phyloP scores from a whole-genome alignment of 1,140 invertebrate species.

The Lineus longissimus region DNA sequence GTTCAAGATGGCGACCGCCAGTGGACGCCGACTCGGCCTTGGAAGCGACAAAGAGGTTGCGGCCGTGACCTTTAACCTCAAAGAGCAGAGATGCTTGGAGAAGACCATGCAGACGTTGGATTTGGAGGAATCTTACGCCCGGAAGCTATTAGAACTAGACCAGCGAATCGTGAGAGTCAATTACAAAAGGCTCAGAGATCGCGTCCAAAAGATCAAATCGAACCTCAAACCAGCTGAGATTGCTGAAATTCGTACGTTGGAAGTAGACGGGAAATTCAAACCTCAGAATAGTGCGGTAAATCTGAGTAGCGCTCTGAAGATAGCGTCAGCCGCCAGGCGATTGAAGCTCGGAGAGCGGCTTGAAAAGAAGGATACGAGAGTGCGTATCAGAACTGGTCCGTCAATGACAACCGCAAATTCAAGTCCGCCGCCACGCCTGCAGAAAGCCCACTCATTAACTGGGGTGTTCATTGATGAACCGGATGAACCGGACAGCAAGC shows the following conservation, averaged over 20 bases:
- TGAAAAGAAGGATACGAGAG: constrained; percentile 3
- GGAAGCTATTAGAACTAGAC: constrained; percentile 40
- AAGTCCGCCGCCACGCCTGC: constrained; percentile 16
- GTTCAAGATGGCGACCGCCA: not conserved
- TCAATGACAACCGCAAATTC: not conserved
- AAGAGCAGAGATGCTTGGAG: constrained; percentile 39
- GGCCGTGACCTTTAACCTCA: constrained; percentile 39
- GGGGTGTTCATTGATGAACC: constrained; percentile 37
- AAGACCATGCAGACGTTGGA: constrained; percentile 38
- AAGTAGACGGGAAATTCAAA: constrained; percentile 34
- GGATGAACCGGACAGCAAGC: constrained; percentile 5
- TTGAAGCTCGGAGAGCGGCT: constrained; percentile 22
- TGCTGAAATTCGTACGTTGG: constrained; percentile 29
- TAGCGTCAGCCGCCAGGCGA: constrained; percentile 35
- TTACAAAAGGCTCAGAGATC: constrained; percentile 38
- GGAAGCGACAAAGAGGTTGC: constrained; percentile 34
- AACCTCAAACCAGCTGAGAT: constrained; percentile 40
- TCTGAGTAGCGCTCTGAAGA: constrained; percentile 38
- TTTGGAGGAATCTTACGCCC: constrained; percentile 34
- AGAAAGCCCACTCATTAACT: constrained; percentile 37
- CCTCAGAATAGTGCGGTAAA: constrained; percentile 23
- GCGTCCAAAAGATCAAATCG: constrained; percentile 38
- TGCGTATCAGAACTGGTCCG: not conserved
- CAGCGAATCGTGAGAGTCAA: constrained; percentile 40
- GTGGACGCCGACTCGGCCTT: not conserved